phyloP scores from a whole-genome alignment of 2,888 invertebrate species.

The Metalampra italica region DNA sequence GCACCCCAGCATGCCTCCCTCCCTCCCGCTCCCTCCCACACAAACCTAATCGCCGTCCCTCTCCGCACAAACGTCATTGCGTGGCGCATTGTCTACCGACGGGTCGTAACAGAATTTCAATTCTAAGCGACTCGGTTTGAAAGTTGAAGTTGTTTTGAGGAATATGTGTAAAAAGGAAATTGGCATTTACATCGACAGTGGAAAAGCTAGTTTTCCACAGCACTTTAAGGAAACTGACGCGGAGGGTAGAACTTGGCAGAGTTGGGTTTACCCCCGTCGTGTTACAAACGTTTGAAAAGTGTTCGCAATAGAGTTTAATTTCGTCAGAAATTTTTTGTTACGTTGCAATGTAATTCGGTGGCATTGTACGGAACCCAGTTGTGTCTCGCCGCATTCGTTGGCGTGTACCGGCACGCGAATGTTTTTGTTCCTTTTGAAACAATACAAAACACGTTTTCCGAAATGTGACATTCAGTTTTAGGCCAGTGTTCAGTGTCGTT shows the following conservation, averaged over 20 bases:
- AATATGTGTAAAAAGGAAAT: conserved; percentile 58
- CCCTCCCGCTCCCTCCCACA: conserved; percentile 37
- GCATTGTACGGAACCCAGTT: conserved; percentile 5
- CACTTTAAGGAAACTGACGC: conserved; percentile 68
- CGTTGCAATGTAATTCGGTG: conserved; percentile 4
- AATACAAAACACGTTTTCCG: conserved; percentile 42
- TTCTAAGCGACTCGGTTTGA: conserved; percentile 27
- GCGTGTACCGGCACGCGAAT: conserved; percentile 73
- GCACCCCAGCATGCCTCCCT: conserved; percentile 62
- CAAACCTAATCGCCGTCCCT: conserved; percentile 32
- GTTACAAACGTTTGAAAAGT: conserved; percentile 11
- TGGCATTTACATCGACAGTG: conserved; percentile 72
- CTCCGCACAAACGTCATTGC: conserved; percentile 71
- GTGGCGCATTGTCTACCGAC: conserved; percentile 69
- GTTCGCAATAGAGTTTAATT: conserved; percentile 10
- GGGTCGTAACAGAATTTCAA: conserved; percentile 28
- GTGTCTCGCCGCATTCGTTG: conserved; percentile 55
- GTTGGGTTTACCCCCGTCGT: conserved; percentile 28
- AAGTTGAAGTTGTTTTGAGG: conserved; percentile 29
- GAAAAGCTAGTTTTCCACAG: conserved; percentile 75
- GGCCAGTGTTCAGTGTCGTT: conserved; percentile 17
- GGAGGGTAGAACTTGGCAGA: conserved; percentile 45
- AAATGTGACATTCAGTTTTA: conserved; percentile 47
- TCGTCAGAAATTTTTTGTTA: conserved; percentile 2
- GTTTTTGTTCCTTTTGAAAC: conserved; percentile 63